Base-by-base conservation (phyloP, 2,888 invertebrate species). In the Drosophila sordidula region DNA sequence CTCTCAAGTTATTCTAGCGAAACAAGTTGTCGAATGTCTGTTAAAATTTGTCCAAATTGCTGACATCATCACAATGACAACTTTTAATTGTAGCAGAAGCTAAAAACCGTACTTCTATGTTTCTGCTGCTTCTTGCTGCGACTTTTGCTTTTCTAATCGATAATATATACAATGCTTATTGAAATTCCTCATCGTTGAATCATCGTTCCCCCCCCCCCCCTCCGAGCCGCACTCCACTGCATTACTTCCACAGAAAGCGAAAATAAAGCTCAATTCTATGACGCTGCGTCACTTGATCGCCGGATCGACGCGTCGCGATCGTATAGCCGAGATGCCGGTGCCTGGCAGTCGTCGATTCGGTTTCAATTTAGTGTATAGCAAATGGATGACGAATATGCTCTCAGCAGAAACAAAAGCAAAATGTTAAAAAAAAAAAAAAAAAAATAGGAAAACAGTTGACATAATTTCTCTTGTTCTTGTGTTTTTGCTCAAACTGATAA, bases 201-300 rank as follows among this genome's bases (percentile, higher is more conserved):
- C 88, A 84, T 49, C 41, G n/a, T 2, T 9, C 18, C 46, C 38
- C 42, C 11, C 18, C 46, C 38, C 42, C 18, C 18, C 18, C 18
- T 18, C 18, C 18, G 1, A 18, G 1, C 18, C 51, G 18, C 57
- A 14, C 9, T 26, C 1, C 9, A 16, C n/a, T 3, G 25, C n/a
- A 4, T 0, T 8, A n/a, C n/a, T 52, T 22, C n/a, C 0, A 22
- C 41, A 9, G 41, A 32, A 42, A 63, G 59, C 49, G 36, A 49
- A 45, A 34, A 54, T 39, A 34, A 39, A 34, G 38, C 9, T 22
- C 8, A 18, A 39, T 36, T 50, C 26, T 32, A 26, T 34, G 45
- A n/a, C 25, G 12, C 26, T 47, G 45, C 49, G 77, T 78, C 62
- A 73, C 52, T 69, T 56, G 68, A 84, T 87, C 51, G 46, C 34